Percentiles rank a stretch among this genome's conserved stretches.
Evolutionary conservation across 2,888 invertebrate species (phyloP).

Genomic region (Rhaphigaster nebulosa): DNA sequence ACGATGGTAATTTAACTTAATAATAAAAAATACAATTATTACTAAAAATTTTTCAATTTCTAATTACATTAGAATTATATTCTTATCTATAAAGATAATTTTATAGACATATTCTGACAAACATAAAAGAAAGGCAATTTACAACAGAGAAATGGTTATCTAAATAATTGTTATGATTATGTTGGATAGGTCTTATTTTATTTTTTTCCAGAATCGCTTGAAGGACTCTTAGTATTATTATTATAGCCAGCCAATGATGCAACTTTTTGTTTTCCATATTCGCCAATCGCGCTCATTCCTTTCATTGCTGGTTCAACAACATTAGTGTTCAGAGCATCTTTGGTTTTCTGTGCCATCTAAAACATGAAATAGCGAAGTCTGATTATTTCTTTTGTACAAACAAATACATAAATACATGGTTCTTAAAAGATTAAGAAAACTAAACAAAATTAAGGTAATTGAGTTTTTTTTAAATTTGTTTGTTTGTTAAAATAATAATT

Average conservation of each 20-base stretch:
- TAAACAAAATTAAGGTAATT: background rate
- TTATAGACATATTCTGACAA: background rate
- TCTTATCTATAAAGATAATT: slow-evolving; percentile 22
- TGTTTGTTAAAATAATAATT: background rate
- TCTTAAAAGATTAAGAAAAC: background rate
- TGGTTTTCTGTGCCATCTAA: slow-evolving; percentile 70
- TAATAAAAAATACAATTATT: slow-evolving; percentile 29
- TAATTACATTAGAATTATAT: slow-evolving; percentile 16
- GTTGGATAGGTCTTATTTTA: background rate
- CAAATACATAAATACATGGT: background rate
- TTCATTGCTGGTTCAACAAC: slow-evolving; percentile 67
- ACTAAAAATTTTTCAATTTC: background rate
- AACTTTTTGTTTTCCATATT: slow-evolving; percentile 58
- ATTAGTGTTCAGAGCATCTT: slow-evolving; percentile 68
- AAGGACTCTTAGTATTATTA: background rate
- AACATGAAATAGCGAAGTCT: slow-evolving; percentile 64
- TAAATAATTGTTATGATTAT: background rate
- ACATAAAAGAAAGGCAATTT: background rate
- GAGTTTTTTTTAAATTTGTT: background rate
- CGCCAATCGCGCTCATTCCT: slow-evolving; percentile 56
- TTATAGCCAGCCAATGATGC: slow-evolving; percentile 42
- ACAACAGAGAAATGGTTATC: background rate
- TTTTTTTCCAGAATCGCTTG: background rate
- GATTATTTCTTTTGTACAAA: background rate
- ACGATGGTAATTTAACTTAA: slow-evolving; percentile 1